phyloP scores from a whole-genome alignment of 2,113 vertebrate genomes.

The Chionis minor region DNA sequence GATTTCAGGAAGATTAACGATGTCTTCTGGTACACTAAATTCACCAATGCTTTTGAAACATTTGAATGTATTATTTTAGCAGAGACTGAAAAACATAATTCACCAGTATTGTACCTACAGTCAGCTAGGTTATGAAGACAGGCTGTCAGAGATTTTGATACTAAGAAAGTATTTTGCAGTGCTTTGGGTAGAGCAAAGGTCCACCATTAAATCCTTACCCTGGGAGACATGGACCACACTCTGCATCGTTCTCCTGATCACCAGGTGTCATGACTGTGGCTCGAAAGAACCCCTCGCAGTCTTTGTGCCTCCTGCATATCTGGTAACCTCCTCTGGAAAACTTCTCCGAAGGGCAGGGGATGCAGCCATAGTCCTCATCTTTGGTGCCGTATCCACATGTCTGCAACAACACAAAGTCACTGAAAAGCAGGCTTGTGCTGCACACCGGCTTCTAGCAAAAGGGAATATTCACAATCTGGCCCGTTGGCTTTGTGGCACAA shows the following conservation, averaged over 20 bases:
- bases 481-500: not conserved
- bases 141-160: not conserved
- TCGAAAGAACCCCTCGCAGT: constrained; percentile 91
- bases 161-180: not conserved
- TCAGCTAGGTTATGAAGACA: not conserved
- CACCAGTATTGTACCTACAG: not conserved
- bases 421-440: not conserved
- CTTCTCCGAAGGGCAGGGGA: constrained; percentile 89
- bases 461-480: not conserved
- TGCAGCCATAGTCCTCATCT: constrained; percentile 90
- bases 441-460: not conserved
- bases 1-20: not conserved
- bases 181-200: not conserved
- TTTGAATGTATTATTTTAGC: not conserved
- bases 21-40: not conserved
- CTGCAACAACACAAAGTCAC: constrained; percentile 68
- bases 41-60: not conserved
- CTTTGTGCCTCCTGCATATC: constrained; percentile 95
- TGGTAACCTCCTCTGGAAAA: constrained; percentile 97
- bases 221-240: constrained; percentile 92
- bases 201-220: constrained; percentile 74
- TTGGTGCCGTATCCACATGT: constrained; percentile 91
- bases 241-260: constrained; percentile 89
- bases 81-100: not conserved
- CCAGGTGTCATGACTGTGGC: constrained; percentile 87